A percentile compares a stretch with the other conserved stretches of the same genome.
Evolutionary conservation across 2,888 invertebrate species (phyloP).

Genomic region (Agriotes lineatus): DNA sequence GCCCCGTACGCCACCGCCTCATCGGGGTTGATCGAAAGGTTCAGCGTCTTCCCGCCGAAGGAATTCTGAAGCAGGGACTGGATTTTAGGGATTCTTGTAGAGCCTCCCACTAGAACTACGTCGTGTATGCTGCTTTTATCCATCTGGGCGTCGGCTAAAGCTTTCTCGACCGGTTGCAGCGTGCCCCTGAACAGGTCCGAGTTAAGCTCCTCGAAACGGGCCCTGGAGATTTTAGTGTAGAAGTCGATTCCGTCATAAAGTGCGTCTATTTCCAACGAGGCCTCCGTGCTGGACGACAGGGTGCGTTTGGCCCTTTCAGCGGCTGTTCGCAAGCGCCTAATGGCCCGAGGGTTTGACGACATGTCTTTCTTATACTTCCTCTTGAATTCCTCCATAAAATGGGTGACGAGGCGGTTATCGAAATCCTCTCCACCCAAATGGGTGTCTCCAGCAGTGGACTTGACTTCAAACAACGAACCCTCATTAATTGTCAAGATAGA

Average conservation of each 20-base stretch:
- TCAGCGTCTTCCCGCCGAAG: conserved; percentile 80
- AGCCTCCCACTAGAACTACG: conserved; percentile 86
- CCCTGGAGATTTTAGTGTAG: conserved; percentile 80
- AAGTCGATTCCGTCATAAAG: conserved; percentile 68
- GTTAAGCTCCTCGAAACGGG: conserved; percentile 82
- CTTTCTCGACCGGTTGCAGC: conserved; percentile 82
- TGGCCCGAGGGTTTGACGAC: conserved; percentile 63
- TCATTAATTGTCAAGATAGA: conserved; percentile 87
- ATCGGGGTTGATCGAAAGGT: conserved; percentile 83
- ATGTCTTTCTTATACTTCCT: conserved; percentile 68
- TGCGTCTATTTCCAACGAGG: conserved; percentile 68
- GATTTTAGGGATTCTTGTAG: conserved; percentile 84
- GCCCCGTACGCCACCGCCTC: conserved; percentile 87
- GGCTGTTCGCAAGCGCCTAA: conserved; percentile 67
- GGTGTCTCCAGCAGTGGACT: conserved; percentile 86
- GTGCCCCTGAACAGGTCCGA: conserved; percentile 80
- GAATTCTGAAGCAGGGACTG: conserved; percentile 81
- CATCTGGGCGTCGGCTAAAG: conserved; percentile 81
- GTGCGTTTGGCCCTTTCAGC: conserved; percentile 69
- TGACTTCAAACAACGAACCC: conserved; percentile 81
- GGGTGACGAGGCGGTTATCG: conserved; percentile 70
- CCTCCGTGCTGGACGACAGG: conserved; percentile 66
- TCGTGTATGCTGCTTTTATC: conserved; percentile 82
- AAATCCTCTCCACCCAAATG: conserved; percentile 84
- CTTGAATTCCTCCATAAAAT: conserved; percentile 72